Evolutionary conservation across 2,797 vertebrate genomes (phyloP).

Genomic region (Protonibea diacanthus): DNA sequence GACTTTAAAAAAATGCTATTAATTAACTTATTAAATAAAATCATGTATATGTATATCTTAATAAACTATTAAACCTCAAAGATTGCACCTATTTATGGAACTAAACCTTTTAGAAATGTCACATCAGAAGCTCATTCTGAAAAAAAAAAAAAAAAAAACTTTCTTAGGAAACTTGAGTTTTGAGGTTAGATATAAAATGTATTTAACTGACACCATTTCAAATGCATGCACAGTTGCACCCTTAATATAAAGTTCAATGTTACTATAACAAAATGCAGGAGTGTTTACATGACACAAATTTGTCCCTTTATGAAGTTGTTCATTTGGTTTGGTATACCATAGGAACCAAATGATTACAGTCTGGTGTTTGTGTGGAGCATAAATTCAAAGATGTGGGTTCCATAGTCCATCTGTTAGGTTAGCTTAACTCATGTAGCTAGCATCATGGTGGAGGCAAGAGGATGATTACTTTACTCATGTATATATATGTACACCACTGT

Average conservation of each 20-base stretch:
- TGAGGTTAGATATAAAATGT: not conserved
- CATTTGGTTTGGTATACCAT: not conserved
- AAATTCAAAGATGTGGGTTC: not conserved
- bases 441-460: not conserved
- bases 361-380: not conserved
- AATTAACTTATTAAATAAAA: no score
- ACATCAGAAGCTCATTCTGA: not conserved
- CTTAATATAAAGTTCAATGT: not conserved
- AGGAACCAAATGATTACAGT: not conserved
- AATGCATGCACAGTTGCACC: not conserved
- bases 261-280: not conserved
- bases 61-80: no score
- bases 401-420: not conserved
- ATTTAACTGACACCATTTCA: not conserved
- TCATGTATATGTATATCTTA: no score
- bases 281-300: not conserved
- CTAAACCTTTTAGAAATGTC: no score
- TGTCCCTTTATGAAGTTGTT: not conserved
- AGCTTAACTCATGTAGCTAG: not conserved
- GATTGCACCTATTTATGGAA: no score
- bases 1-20: no score
- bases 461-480: no score
- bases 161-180: not conserved
- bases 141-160: not conserved
- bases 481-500: no score